phyloP scores from a whole-genome alignment of 2,797 vertebrate species.

The Podarcis lilfordi region DNA sequence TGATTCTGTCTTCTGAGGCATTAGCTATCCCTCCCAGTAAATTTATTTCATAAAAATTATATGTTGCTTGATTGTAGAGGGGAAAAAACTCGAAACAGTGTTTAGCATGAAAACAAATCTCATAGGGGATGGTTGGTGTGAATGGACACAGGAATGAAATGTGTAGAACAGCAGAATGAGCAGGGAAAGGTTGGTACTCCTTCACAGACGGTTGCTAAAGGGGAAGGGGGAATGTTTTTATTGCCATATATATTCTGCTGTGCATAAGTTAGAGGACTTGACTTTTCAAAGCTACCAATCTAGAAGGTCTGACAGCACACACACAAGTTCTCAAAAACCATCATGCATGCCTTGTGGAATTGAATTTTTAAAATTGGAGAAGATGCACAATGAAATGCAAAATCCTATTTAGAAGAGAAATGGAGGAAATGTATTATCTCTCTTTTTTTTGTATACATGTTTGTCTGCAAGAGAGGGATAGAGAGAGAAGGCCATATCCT shows the following conservation, averaged over 20 bases:
- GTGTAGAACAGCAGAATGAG: background rate
- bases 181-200: too few species aligned
- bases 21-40: too few species aligned
- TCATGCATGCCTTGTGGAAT: background rate
- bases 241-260: background rate
- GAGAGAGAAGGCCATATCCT: background rate
- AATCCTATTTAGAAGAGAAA: constrained; percentile 2
- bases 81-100: too few species aligned
- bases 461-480: fast-evolving
- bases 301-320: background rate
- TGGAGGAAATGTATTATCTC: background rate
- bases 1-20: too few species aligned
- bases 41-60: too few species aligned
- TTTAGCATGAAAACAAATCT: too few species aligned
- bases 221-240: background rate
- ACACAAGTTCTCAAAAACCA: background rate
- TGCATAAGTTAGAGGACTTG: background rate
- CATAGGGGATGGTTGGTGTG: too few species aligned
- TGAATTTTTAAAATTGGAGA: background rate
- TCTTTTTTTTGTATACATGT: background rate
- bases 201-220: too few species aligned
- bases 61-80: too few species aligned
- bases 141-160: background rate
- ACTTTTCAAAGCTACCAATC: background rate
- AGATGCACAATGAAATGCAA: background rate